phyloP scores from a whole-genome alignment of 2,113 vertebrate genomes.

The Charadrius vociferus region DNA sequence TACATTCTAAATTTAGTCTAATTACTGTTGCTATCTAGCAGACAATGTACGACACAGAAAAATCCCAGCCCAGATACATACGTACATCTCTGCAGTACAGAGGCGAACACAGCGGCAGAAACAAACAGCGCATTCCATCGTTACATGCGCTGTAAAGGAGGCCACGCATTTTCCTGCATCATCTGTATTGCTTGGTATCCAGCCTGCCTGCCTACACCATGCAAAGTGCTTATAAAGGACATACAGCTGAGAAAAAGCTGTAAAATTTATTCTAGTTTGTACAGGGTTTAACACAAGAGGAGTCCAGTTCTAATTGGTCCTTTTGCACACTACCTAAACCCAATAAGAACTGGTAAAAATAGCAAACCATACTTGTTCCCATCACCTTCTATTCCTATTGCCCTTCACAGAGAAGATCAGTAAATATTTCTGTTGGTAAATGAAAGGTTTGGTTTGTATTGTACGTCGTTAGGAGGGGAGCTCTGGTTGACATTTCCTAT shows the following conservation, averaged over 20 bases:
- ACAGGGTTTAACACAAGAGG: not conserved
- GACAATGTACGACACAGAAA: not conserved
- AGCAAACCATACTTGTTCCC: not conserved
- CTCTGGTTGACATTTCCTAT: not conserved
- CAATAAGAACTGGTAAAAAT: not conserved
- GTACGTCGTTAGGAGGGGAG: not conserved
- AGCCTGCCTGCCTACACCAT: not conserved
- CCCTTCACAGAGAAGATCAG: not conserved
- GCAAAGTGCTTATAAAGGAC: not conserved
- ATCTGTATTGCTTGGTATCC: not conserved
- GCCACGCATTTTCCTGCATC: not conserved
- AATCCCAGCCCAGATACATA: not conserved
- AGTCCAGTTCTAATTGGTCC: not conserved
- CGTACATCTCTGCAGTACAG: not conserved
- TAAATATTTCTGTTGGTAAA: not conserved
- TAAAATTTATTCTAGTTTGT: not conserved
- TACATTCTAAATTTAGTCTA: conserved; percentile 7
- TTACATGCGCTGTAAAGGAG: not conserved
- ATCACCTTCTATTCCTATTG: not conserved
- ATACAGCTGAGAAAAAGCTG: not conserved
- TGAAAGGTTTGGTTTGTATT: not conserved
- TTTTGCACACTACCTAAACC: not conserved
- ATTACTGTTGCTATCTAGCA: conserved; percentile 9
- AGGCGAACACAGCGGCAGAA: not conserved
- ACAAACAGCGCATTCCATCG: not conserved